Conservation (phyloP, 2,888 invertebrate species). For the Mechanitis messenoides region DNA sequence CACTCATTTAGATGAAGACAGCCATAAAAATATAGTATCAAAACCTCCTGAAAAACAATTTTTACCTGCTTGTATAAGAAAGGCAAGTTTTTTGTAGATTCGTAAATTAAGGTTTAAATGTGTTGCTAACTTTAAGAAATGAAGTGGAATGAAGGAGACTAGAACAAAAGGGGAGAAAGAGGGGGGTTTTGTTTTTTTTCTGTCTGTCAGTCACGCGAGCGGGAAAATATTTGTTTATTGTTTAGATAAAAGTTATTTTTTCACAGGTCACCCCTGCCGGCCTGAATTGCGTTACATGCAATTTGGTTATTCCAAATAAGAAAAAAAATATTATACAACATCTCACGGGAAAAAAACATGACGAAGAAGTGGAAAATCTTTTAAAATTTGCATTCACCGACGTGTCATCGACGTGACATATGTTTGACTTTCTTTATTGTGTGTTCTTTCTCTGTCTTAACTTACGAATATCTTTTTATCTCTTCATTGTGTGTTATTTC, state of each 20-base stretch:
- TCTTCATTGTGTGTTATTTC: no score
- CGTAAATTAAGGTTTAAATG: no score
- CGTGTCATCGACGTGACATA: not conserved
- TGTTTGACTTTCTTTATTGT: not conserved
- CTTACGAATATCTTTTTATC: no score
- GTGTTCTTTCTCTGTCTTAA: no score
- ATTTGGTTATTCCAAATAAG: slow-evolving; percentile 29
- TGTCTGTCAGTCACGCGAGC: no score
- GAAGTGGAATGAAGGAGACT: no score
- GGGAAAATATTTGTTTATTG: no score
- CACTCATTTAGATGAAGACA: slow-evolving; percentile 17
- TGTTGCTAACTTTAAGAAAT: no score
- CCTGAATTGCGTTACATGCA: slow-evolving; percentile 36
- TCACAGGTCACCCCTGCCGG: slow-evolving; percentile 32
- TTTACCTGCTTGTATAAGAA: slow-evolving; percentile 30
- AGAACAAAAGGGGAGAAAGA: no score
- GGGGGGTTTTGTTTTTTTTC: not conserved
- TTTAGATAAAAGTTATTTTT: not conserved
- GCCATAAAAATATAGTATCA: slow-evolving; percentile 23
- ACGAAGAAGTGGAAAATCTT: slow-evolving; percentile 17
- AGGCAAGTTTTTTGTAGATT: slow-evolving; percentile 25
- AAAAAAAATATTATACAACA: slow-evolving; percentile 28
- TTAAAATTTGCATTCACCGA: slow-evolving; percentile 21
- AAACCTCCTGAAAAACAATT: slow-evolving; percentile 24
- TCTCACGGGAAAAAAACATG: slow-evolving; percentile 34